These are phyloP conservation scores for Holothuria glaberrima DNA, from an alignment of 35 echinoderm and acorn worm species.

Conservation along the genomic window DNA sequence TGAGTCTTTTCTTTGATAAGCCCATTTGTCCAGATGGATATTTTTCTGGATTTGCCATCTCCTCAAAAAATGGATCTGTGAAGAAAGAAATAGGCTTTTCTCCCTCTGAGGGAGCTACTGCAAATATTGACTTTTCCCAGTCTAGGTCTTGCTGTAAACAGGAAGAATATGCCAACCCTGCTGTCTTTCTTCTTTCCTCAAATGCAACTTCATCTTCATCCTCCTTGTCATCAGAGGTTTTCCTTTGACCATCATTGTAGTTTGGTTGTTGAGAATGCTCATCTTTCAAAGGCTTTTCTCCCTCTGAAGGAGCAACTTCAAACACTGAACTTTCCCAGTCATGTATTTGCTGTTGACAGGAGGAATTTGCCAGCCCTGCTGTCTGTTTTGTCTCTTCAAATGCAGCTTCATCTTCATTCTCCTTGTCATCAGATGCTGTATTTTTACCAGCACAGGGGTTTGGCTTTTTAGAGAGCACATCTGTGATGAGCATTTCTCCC, in stretches of 20 bases:
- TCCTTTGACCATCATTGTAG: not conserved
- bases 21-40: slow-evolving; percentile 37
- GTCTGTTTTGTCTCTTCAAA: slow-evolving; percentile 18
- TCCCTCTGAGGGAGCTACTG: slow-evolving; percentile 34
- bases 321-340: not conserved
- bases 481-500: not conserved
- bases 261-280: not conserved
- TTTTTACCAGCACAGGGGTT: not conserved
- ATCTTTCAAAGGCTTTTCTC: not conserved
- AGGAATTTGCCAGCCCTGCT: not conserved
- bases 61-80: slow-evolving; percentile 11
- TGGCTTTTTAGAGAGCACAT: not conserved
- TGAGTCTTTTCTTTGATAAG: not conserved
- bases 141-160: slow-evolving; percentile 15
- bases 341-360: not conserved
- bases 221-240: not conserved
- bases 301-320: not conserved
- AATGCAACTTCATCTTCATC: slow-evolving; percentile 39
- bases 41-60: slow-evolving; percentile 52
- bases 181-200: slow-evolving; percentile 28
- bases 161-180: slow-evolving; percentile 20
- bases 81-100: slow-evolving; percentile 28
- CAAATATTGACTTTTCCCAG: not conserved
- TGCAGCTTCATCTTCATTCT: slow-evolving; percentile 6
- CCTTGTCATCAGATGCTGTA: not conserved